Evolutionary conservation across 2,888 invertebrate species (phyloP).

Genomic region (Aplocera efformata): DNA sequence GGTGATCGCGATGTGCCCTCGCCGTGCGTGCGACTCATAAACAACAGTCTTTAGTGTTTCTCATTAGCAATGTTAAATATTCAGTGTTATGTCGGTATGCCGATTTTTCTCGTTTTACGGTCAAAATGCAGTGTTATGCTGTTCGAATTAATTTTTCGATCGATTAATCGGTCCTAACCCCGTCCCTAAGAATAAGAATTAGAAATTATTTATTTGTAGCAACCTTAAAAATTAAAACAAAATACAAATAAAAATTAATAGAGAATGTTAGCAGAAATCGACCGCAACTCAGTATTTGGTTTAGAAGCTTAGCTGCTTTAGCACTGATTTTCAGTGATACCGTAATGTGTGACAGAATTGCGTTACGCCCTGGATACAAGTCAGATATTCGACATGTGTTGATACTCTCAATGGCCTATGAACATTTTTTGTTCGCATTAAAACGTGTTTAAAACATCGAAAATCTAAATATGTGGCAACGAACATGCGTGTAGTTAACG

Average conservation of each 20-base stretch:
- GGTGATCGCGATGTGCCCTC: constrained; percentile 27
- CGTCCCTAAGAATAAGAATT: no score
- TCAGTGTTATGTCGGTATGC: constrained; percentile 6
- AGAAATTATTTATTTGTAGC: constrained; percentile 10
- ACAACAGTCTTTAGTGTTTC: constrained; percentile 25
- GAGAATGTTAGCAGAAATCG: no score
- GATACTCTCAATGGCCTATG: constrained; percentile 28
- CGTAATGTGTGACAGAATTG: no score
- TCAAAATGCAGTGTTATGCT: constrained; percentile 1
- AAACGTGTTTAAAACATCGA: constrained; percentile 23
- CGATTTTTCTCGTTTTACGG: constrained; percentile 10
- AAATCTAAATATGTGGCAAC: constrained; percentile 28
- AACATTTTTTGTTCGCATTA: constrained; percentile 23
- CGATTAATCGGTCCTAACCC: no score
- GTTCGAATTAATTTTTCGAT: constrained; percentile 6
- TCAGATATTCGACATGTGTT: constrained; percentile 29
- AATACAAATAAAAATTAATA: no score
- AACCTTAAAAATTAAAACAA: no score
- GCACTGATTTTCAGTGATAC: no score
- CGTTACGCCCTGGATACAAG: no score
- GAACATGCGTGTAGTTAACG: constrained; percentile 28
- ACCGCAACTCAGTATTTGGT: no score
- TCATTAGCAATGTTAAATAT: constrained; percentile 24
- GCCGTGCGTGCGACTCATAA: constrained; percentile 19
- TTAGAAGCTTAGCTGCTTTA: no score